A percentile compares a stretch with the other conserved stretches of the same genome.
phyloP scores from a whole-genome alignment of 2,797 vertebrate species.

The Neostethus bicornis region DNA sequence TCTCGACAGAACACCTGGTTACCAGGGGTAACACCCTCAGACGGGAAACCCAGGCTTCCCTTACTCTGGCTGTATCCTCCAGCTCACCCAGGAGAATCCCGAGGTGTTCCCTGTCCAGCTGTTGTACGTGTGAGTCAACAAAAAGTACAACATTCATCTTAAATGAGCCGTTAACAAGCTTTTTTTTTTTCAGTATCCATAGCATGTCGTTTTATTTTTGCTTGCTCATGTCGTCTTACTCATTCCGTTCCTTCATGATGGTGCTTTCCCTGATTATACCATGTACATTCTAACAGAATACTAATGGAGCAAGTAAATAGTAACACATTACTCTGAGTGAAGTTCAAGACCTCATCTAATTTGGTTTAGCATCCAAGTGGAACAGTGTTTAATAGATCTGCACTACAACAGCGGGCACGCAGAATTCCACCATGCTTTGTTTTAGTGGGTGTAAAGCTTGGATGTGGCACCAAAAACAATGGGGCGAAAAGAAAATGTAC shows the following conservation, averaged over 20 bases:
- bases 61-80: too few relatives aligned
- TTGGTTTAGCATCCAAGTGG: conserved; percentile 68
- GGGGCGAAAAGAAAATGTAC: too few relatives aligned
- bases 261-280: conserved; percentile 46
- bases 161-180: too few relatives aligned
- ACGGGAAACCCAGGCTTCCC: too few relatives aligned
- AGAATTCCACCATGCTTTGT: conserved; percentile 39
- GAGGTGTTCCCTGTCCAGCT: too few relatives aligned
- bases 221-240: conserved; percentile 18
- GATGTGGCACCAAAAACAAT: conserved; percentile 4
- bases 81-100: too few relatives aligned
- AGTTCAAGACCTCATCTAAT: conserved; percentile 71
- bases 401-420: conserved; percentile 42
- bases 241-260: conserved; percentile 28
- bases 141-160: too few relatives aligned
- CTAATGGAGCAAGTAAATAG: conserved; percentile 75
- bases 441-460: conserved; percentile 19
- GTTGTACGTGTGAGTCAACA: too few relatives aligned
- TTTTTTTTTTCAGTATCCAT: conserved; percentile 28
- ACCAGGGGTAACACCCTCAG: too few relatives aligned
- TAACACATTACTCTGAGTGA: conserved; percentile 58
- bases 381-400: conserved; percentile 68
- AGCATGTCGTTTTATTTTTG: conserved; percentile 9
- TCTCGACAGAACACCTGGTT: too few relatives aligned
- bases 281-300: conserved; percentile 55